Base-by-base conservation (phyloP, 2,888 invertebrate species). In the Coelogynopora nodosa region DNA sequence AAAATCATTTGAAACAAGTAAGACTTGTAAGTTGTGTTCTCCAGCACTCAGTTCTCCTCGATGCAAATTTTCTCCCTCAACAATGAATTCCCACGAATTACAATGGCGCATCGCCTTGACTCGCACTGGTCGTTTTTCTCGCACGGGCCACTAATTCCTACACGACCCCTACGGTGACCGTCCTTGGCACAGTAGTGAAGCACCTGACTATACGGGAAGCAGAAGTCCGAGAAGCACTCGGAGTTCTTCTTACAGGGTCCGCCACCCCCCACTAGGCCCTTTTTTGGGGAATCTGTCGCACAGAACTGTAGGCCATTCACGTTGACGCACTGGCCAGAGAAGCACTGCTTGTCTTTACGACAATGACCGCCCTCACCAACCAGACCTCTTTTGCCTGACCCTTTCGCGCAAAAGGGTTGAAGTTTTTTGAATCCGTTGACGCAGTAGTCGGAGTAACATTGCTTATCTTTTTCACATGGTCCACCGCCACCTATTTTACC, bases 291-390 rank as follows among this genome's bases (percentile, higher is more conserved):
- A 84, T 84, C 84, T 5, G 31, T 84, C 10, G 84, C 84, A 26
- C 84, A 84, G 0, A 84, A 31, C 27, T 84, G 0, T 5, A 84
- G 18, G 18, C 1, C 67, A 2, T 49, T 49, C 0, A 84, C 26
- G 13, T 13, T 80, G 29, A 49, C 84, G 31, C 84, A 84, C 18
- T 31, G 31, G 0, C 84, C 84, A 30, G 84, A 84, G n/a, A 84
- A 84, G 29, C 84, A 84, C 31, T 31, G 31, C 49, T 49, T 84
- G 49, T 84, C 84, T 5, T 84, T 2, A 0, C 10, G 1, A 49
- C 84, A 84, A 26, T 84, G 84, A 5, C 84, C 84, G 31, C 84
- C 84, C 10, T 49, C 84, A 84, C 84, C 84, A 84, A 84, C 84
- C 23, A 30, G 5, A 23, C 49, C 49, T 0, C n/a, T 13, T 18